Evolutionary conservation across 2,113 vertebrate genomes (phyloP).

Genomic region (Chaenogobius annularis): DNA sequence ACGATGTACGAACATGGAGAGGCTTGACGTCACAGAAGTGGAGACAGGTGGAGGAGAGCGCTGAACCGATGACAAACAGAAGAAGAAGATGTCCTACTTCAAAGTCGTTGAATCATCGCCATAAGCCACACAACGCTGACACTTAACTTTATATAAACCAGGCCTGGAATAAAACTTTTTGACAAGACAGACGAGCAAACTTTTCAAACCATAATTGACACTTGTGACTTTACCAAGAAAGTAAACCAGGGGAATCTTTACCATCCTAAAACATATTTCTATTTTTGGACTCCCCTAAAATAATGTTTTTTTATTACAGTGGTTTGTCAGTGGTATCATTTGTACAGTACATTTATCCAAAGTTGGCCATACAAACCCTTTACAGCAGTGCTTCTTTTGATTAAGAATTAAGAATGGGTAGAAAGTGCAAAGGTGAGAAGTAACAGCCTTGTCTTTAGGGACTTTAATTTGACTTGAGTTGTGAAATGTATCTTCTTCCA

Average conservation of each 20-base stretch:
- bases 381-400: neutral
- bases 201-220: neutral
- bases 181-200: neutral
- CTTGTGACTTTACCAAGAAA: neutral
- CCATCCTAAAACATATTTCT: neutral
- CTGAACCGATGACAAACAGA: constrained; percentile 4
- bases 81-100: neutral
- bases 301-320: neutral
- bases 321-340: neutral
- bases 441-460: too few relatives aligned
- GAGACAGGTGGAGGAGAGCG: constrained; percentile 5
- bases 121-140: neutral
- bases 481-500: neutral
- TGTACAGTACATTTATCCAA: too few relatives aligned
- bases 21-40: constrained; percentile 6
- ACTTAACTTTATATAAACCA: constrained; percentile 2
- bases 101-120: constrained; percentile 7
- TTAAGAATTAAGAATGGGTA: neutral
- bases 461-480: too few relatives aligned
- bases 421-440: too few relatives aligned
- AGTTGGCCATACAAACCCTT: too few relatives aligned
- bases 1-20: constrained; percentile 6
- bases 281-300: neutral
- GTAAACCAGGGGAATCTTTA: neutral
- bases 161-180: neutral